Conservation (phyloP, 2,888 invertebrate species). For the Zelleria hepariella region DNA sequence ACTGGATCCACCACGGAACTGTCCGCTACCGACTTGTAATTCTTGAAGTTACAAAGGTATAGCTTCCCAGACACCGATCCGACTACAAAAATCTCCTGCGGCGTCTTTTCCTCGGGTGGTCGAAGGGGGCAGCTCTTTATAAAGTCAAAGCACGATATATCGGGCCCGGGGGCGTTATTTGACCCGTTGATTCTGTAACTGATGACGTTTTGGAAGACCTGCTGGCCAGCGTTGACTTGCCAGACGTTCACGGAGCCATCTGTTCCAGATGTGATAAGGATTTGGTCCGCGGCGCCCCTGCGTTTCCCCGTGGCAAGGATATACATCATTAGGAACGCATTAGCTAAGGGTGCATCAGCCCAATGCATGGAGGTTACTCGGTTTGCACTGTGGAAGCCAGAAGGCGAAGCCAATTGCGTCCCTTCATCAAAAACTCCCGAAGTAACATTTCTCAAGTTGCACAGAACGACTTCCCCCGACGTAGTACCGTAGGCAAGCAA, state of each 20-base stretch:
- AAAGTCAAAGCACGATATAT: conserved; percentile 54
- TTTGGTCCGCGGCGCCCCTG: conserved; percentile 45
- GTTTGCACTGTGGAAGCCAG: conserved; percentile 42
- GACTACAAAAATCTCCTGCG: conserved; percentile 46
- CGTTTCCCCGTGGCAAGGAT: conserved; percentile 41
- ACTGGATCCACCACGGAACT: conserved; percentile 39
- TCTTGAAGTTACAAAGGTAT: conserved; percentile 37
- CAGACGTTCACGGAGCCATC: conserved; percentile 48
- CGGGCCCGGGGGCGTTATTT: conserved; percentile 28
- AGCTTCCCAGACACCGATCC: conserved; percentile 41
- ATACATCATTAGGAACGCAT: conserved; percentile 40
- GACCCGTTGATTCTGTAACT: conserved; percentile 38
- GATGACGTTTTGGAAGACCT: conserved; percentile 40
- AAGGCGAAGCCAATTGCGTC: conserved; percentile 35
- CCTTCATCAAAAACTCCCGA: conserved; percentile 19
- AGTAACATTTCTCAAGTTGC: conserved; percentile 29
- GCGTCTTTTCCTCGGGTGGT: conserved; percentile 33
- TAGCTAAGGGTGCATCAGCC: conserved; percentile 40
- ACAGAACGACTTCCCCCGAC: conserved; percentile 50
- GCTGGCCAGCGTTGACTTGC: conserved; percentile 43
- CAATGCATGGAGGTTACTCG: conserved; percentile 30
- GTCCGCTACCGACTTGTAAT: conserved; percentile 17
- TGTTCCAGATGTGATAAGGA: conserved; percentile 32
- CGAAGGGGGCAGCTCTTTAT: conserved; percentile 37
- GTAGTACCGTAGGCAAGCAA: conserved; percentile 50